These are phyloP conservation scores for Orthosia gracilis DNA, from an alignment of 2,888 invertebrate genomes.

Conservation along the genomic window DNA sequence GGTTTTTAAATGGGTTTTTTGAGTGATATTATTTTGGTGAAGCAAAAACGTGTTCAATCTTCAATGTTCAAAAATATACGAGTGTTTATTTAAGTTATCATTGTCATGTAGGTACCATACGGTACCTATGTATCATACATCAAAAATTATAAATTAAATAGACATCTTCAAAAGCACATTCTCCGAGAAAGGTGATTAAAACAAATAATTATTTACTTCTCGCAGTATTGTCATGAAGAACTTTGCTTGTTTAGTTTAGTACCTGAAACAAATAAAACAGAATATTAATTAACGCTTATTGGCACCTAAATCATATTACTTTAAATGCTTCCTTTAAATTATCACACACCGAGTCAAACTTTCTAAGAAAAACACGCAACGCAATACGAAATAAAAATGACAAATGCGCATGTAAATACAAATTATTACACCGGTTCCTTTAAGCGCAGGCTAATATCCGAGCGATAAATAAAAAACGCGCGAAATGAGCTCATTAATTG, in stretches of 20 bases:
- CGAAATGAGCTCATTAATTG: conserved; percentile 88
- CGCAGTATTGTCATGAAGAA: not conserved
- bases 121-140: too few relatives aligned
- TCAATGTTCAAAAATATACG: not conserved
- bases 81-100: too few relatives aligned
- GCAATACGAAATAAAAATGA: conserved; percentile 72
- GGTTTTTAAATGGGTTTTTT: conserved; percentile 15
- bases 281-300: conserved; percentile 15
- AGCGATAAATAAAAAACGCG: conserved; percentile 85
- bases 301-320: conserved; percentile 12
- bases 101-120: not conserved
- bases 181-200: not conserved
- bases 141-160: not conserved
- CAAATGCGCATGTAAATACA: conserved; percentile 70
- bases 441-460: conserved; percentile 77
- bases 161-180: not conserved
- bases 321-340: conserved; percentile 21
- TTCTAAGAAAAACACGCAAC: conserved; percentile 59
- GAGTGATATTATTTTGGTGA: conserved; percentile 15
- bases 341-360: conserved; percentile 22
- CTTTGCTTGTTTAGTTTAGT: conserved; percentile 8
- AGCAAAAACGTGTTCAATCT: not conserved
- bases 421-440: conserved; percentile 71
- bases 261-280: conserved; percentile 60
- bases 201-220: conserved; percentile 1